Conservation (phyloP, 2,888 invertebrate species). For the Oscheius onirici region DNA sequence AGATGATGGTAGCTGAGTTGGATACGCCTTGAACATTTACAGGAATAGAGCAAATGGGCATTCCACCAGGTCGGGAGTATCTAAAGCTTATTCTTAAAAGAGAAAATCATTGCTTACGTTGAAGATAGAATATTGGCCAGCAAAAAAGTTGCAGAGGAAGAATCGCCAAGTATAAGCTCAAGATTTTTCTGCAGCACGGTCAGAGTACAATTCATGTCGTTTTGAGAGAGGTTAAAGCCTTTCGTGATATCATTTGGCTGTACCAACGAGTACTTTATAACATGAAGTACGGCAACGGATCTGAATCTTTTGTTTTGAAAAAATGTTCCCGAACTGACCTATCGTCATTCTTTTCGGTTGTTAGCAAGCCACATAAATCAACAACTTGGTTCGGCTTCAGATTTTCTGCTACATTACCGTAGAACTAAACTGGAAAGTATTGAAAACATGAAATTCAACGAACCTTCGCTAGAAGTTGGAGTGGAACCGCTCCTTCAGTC, state of each 20-base stretch:
- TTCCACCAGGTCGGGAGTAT: slow-evolving; percentile 29
- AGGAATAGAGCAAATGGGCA: slow-evolving; percentile 27
- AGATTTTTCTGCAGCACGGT: slow-evolving; percentile 8
- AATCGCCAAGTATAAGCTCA: slow-evolving; percentile 13
- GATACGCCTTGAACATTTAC: slow-evolving; percentile 21
- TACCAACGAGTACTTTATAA: slow-evolving; percentile 3
- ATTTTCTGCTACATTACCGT: slow-evolving; percentile 13
- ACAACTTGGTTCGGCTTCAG: slow-evolving; percentile 24
- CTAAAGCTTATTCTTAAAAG: neutral
- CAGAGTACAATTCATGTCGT: slow-evolving; percentile 10
- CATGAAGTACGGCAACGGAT: neutral
- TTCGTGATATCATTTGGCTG: neutral
- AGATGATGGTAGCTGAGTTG: slow-evolving; percentile 8
- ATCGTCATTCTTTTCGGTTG: neutral
- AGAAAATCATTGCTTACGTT: slow-evolving; percentile 26
- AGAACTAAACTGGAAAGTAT: slow-evolving; percentile 10
- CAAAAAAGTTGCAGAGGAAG: slow-evolving; percentile 10
- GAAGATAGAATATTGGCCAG: slow-evolving; percentile 24
- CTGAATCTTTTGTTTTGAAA: neutral
- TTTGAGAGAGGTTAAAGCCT: neutral
- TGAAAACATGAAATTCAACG: neutral
- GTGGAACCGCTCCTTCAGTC: neutral
- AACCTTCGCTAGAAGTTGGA: slow-evolving; percentile 13
- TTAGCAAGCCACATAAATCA: slow-evolving; percentile 21
- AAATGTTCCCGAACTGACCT: neutral